Evolutionary conservation across 1,140 invertebrate genomes (phyloP).

Genomic region (Aphelinus certus): DNA sequence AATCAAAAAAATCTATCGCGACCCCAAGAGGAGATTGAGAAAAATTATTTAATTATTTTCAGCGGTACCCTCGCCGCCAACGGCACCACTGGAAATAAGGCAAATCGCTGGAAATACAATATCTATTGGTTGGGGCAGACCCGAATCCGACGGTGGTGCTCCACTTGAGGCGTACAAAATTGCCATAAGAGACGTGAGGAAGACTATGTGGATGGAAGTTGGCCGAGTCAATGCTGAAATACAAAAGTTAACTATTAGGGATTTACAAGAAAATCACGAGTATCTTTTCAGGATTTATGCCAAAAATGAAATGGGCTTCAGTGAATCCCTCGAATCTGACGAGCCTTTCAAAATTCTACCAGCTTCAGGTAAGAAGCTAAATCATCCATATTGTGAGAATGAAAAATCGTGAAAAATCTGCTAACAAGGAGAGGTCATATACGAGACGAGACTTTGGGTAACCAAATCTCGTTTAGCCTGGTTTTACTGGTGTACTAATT

Average conservation of each 20-base stretch:
- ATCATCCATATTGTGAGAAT: too few relatives aligned
- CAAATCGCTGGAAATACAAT: conserved; percentile 84
- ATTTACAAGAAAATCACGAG: conserved; percentile 88
- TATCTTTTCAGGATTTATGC: conserved; percentile 92
- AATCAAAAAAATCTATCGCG: too few relatives aligned
- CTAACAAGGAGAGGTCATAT: not conserved
- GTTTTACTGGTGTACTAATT: too few relatives aligned
- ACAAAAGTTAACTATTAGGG: conserved; percentile 85
- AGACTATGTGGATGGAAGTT: conserved; percentile 97
- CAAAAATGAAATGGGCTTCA: conserved; percentile 93
- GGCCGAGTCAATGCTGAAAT: conserved; percentile 84
- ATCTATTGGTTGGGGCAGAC: conserved; percentile 92
- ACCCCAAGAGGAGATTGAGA: not conserved
- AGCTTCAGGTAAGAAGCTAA: conserved; percentile 73
- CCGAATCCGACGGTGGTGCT: conserved; percentile 92
- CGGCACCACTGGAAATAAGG: conserved; percentile 86
- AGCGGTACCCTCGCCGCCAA: conserved; percentile 90
- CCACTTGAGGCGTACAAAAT: conserved; percentile 92
- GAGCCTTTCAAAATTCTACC: conserved; percentile 88
- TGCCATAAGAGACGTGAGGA: conserved; percentile 88
- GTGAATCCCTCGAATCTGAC: conserved; percentile 92
- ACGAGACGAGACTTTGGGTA: too few relatives aligned
- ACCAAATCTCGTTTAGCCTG: too few relatives aligned
- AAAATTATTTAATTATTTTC: conserved; percentile 47
- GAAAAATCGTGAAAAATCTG: not conserved